phyloP scores from a whole-genome alignment of 2,113 vertebrate genomes.

The Odontesthes bonariensis region DNA sequence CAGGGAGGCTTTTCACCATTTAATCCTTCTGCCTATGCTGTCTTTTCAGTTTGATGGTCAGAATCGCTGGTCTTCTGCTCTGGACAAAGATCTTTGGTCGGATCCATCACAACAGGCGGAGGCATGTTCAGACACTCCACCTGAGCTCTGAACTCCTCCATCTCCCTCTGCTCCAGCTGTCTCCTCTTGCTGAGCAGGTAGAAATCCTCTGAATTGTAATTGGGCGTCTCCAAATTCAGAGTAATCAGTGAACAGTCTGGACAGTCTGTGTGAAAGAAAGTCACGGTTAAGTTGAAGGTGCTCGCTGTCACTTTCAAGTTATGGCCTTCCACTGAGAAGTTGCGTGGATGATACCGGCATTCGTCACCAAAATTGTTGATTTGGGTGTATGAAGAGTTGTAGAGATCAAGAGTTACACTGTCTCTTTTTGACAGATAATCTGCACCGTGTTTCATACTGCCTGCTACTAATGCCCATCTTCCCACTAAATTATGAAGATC shows the following conservation, averaged over 20 bases:
- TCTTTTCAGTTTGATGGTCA: not conserved
- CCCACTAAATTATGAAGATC: conserved; percentile 27
- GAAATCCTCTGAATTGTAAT: not conserved
- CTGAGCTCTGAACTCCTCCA: conserved; percentile 24
- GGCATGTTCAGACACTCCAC: not conserved
- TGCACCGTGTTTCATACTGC: conserved; percentile 39
- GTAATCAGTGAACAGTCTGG: conserved; percentile 46
- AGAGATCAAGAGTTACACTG: conserved; percentile 31
- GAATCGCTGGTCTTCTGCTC: rapidly evolving
- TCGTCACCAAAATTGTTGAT: not conserved
- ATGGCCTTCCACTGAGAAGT: conserved; percentile 50
- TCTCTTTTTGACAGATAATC: conserved; percentile 48
- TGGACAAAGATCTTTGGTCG: conserved; percentile 13
- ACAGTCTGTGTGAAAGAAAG: conserved; percentile 33
- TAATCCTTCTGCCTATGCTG: not conserved
- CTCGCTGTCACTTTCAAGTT: conserved; percentile 11
- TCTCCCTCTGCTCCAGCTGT: not conserved
- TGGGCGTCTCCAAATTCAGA: not conserved
- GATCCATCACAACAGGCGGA: conserved; percentile 10
- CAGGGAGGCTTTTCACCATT: too few species aligned
- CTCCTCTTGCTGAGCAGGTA: too few species aligned
- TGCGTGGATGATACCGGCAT: conserved; percentile 3
- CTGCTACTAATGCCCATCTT: conserved; percentile 50
- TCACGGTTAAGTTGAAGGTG: not conserved
- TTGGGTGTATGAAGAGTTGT: conserved; percentile 10